Base-by-base conservation (phyloP, 2,113 vertebrate genomes). In the Henicopernis longicauda region DNA sequence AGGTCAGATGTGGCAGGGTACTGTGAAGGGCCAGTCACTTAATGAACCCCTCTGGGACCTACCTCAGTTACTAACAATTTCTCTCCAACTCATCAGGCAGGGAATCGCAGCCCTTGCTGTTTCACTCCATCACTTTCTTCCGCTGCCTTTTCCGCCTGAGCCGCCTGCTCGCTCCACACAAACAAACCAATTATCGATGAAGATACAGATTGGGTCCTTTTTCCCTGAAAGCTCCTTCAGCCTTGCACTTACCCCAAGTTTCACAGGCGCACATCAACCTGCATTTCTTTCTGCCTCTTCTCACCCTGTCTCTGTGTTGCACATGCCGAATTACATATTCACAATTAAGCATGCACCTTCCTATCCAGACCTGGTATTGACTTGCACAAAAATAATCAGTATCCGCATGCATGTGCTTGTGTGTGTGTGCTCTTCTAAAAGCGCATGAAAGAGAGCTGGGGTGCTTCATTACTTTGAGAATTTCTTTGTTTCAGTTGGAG, bases 41-140 rank as follows among this genome's bases (percentile, higher is more conserved):
- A 98, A 98, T 98, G 98, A 98, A 98, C 93, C 98, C 98, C 98
- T 97, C 96, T 82, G 98, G 98, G 98, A 98, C 96, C 88, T 93
- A 86, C 90, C 97, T 94, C 93, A 54, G 97, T 97, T 98, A 89
- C 98, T 98, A 96, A 95, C 97, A 90, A 90, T 98, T 98, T 95
- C 97, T 98, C 95, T 98, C 95, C 96, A 95, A 96, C 96, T 95
- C 96, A 89, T 97, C 98, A 98, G 98, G 97, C 97, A 94, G 88
- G 95, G 97, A 94, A 77, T 97, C 70, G 3, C 91, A 95, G 98
- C 96, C 97, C 92, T 90, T 62, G 42, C 95, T 97, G 97, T 95
- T 96, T 98, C 97, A 95, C 98, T 98, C 97, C 97, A 85, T 92
- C 97, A 92, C 95, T 65, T 82, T 92, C 86, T 63, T 81, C 95